Evolutionary conservation across 1,140 invertebrate genomes (phyloP), one percentile per base, ranked within the genome.

Genomic region (Meloidogyne chitwoodi): DNA sequence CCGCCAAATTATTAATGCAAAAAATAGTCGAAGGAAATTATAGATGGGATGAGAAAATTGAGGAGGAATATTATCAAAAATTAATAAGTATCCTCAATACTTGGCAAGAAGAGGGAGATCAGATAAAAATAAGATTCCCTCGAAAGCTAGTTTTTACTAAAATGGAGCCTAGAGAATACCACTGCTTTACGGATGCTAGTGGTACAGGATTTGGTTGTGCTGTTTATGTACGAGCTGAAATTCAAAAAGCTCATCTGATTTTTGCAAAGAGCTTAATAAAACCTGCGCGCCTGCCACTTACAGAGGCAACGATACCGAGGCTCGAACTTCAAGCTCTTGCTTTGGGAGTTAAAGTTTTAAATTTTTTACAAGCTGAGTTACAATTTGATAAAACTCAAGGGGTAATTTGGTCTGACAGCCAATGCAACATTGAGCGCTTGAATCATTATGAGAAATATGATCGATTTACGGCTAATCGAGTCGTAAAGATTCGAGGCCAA

Each of bases 151-250:
- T 31, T 16, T 6, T 22, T 10, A 68, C 19, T 0, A 8, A 16
- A 4, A 48, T 11, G 19, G 29, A 34, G 6, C 14, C 19, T 11
- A 62, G 34, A 16, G 76, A 81, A 29, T 56, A 82, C 0, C 80
- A 81, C 41, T 26, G 68, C 6, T 81, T 78, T 64, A 71, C 34
- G 2, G 80, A 81, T 38, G 80, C 80, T 3, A 71, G 74, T 12
- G 44, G 27, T 2, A 3, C 24, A 22, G 72, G 70, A 4, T 81
- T 71, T 31, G 80, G 62, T 24, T 71, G 73, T 8, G 73, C 73
- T 24, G 63, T 68, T 5, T 81, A 81, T 72, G 8, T 81, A 1
- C 38, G 65, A 4, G n/a, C 16, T 1, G 2, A 8, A 1, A 34
- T n/a, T 16, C 3, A 3, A 16, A 19, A 29, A 26, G 16, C 41